Evolutionary conservation across 2,113 vertebrate genomes (phyloP).

Genomic region (Trichechus manatus): DNA sequence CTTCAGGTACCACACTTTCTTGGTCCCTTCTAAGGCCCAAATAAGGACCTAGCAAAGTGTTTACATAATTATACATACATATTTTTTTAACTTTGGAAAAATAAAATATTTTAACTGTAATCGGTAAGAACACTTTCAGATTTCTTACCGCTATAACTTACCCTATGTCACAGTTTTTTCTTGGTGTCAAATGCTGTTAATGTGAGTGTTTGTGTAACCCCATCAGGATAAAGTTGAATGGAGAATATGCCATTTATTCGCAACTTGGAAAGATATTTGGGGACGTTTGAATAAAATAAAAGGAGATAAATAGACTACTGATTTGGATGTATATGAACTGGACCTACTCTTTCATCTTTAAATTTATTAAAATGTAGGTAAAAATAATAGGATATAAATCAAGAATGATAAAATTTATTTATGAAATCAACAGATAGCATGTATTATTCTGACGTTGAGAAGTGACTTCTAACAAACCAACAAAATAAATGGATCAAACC

Average conservation of each 20-base stretch:
- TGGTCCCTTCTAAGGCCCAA: neutral
- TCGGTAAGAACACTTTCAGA: neutral
- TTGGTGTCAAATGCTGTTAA: neutral
- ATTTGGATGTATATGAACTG: neutral
- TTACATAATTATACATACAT: neutral
- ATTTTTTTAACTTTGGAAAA: neutral
- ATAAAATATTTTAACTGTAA: neutral
- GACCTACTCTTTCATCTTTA: neutral
- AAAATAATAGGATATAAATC: neutral
- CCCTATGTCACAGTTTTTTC: neutral
- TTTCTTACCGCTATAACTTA: neutral
- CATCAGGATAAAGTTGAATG: neutral
- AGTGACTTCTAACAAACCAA: neutral
- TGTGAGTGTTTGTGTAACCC: neutral
- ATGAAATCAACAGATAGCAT: neutral
- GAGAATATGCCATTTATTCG: neutral
- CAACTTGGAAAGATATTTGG: neutral
- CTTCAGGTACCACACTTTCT: neutral
- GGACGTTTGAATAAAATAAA: neutral
- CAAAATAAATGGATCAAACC: neutral
- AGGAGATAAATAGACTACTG: neutral
- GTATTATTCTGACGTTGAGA: neutral
- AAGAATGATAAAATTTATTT: neutral
- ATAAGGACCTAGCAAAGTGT: neutral
- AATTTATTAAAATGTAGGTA: neutral